A percentile compares a stretch with the other conserved stretches of the same genome.
phyloP scores from a whole-genome alignment of 2,113 vertebrate species.

The Sialia sialis region DNA sequence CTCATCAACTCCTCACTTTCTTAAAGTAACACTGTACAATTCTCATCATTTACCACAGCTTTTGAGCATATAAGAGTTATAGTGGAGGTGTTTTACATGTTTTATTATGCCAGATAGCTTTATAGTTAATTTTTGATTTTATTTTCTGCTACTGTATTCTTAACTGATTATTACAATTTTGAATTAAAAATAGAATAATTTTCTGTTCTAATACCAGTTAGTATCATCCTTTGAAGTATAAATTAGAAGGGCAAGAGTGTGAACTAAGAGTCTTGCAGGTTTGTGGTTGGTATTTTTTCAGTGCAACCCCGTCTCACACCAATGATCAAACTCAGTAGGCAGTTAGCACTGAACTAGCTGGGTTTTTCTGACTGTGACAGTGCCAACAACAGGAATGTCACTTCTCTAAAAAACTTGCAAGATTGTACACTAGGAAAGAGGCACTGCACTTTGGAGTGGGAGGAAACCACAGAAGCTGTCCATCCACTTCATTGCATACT shows the following conservation, averaged over 20 bases:
- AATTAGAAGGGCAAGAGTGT: slow-evolving; percentile 4
- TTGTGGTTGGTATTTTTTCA: background rate
- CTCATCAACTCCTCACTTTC: background rate
- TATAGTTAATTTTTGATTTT: background rate
- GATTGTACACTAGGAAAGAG: background rate
- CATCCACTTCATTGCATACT: background rate
- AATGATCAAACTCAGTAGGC: background rate
- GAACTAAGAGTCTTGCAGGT: slow-evolving; percentile 1
- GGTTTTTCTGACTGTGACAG: background rate
- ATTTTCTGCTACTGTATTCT: background rate
- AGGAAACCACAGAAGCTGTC: background rate
- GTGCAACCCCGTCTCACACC: background rate
- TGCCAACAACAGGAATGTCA: background rate
- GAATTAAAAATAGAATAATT: background rate
- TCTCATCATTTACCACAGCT: background rate
- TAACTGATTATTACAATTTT: background rate
- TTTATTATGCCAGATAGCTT: background rate
- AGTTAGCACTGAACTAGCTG: background rate
- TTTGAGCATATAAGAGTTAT: background rate
- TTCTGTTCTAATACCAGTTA: background rate
- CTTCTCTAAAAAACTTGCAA: background rate
- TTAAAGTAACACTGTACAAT: background rate
- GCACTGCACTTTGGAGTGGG: background rate
- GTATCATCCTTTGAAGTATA: background rate
- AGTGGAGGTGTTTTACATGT: background rate